These are phyloP conservation scores for Malurus elegans DNA, from an alignment of 2,113 vertebrate species.

Conservation along the genomic window DNA sequence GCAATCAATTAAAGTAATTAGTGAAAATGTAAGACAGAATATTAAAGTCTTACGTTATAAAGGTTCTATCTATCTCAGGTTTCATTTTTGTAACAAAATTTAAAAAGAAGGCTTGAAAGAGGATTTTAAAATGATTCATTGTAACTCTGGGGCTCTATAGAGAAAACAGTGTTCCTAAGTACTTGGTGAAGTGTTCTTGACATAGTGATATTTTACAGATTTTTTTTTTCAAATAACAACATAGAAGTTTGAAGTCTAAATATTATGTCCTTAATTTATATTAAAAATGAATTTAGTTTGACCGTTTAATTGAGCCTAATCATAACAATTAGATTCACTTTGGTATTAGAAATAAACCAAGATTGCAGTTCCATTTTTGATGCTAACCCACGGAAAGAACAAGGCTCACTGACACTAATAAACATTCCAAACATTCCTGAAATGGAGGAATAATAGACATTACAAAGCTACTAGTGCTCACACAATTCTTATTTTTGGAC, in stretches of 20 bases:
- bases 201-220: not conserved
- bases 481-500: not conserved
- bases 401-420: not conserved
- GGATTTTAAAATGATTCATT: not conserved
- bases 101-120: not conserved
- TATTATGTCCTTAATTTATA: not conserved
- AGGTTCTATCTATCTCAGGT: not conserved
- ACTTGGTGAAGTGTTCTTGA: not conserved
- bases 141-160: not conserved
- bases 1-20: constrained; percentile 60
- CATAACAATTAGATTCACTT: not conserved
- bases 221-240: not conserved
- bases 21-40: constrained; percentile 6
- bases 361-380: not conserved
- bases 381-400: not conserved
- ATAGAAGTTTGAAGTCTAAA: not conserved
- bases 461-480: not conserved
- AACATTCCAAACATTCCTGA: not conserved
- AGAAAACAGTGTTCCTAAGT: not conserved
- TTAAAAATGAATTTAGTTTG: not conserved
- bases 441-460: not conserved
- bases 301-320: not conserved
- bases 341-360: not conserved
- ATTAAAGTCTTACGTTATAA: not conserved
- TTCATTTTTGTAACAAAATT: not conserved